Percentiles rank a stretch among this genome's conserved stretches.
Evolutionary conservation across 2,888 invertebrate species (phyloP).

Genomic region (Lissocephala sabroskyi): DNA sequence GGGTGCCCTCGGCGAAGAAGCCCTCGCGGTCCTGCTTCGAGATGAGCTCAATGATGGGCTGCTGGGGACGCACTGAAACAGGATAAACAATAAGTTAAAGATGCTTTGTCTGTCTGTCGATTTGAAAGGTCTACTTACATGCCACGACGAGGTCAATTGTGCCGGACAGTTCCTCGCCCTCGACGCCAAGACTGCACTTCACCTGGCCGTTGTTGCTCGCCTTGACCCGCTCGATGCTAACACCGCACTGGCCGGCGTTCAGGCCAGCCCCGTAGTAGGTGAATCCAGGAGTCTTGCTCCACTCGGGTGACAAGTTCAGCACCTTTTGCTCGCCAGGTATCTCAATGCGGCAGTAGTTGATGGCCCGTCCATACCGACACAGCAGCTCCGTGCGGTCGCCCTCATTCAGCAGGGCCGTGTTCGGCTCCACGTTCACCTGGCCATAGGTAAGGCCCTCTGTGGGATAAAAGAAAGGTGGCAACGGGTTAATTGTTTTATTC

Average conservation of each 20-base stretch:
- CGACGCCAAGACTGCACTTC: constrained; percentile 78
- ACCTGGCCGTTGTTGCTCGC: constrained; percentile 82
- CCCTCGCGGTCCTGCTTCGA: constrained; percentile 61
- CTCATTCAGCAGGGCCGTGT: constrained; percentile 66
- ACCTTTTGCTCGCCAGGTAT: constrained; percentile 73
- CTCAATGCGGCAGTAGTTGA: constrained; percentile 73
- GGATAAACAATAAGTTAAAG: no score
- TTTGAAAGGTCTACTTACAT: constrained; percentile 75
- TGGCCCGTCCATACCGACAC: constrained; percentile 63
- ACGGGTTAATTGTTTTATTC: constrained; percentile 14
- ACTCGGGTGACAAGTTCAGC: constrained; percentile 73
- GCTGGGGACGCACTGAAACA: constrained; percentile 65
- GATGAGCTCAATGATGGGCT: constrained; percentile 65
- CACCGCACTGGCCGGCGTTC: constrained; percentile 81
- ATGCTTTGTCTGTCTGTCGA: no score
- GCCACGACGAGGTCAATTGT: constrained; percentile 80
- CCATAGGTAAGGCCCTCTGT: constrained; percentile 64
- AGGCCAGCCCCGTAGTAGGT: constrained; percentile 75
- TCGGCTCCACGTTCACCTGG: constrained; percentile 68
- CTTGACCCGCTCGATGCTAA: constrained; percentile 77
- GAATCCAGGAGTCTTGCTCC: constrained; percentile 73
- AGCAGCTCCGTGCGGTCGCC: constrained; percentile 68
- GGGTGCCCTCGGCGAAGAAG: constrained; percentile 74
- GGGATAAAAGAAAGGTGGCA: constrained; percentile 23
- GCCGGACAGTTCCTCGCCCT: constrained; percentile 76